Conservation (phyloP, 2,888 invertebrate species). For the Chaetogeoica ovagalla region DNA sequence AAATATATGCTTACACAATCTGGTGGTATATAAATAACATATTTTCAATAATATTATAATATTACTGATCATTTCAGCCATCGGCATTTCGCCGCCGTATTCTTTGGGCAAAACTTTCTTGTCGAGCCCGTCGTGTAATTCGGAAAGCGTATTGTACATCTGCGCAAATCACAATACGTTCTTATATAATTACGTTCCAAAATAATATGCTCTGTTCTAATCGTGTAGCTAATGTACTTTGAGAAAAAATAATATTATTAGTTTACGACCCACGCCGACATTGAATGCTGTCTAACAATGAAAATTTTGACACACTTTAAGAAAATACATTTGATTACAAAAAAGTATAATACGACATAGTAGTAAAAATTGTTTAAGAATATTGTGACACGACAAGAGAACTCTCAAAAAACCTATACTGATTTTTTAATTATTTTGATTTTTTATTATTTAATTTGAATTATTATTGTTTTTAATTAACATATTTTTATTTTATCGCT, state of each 20-base stretch:
- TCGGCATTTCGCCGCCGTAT: slow-evolving; percentile 72
- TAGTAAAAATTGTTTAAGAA: too few relatives aligned
- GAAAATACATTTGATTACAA: too few relatives aligned
- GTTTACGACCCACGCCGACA: too few relatives aligned
- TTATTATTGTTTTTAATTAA: too few relatives aligned
- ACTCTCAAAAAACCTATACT: too few relatives aligned
- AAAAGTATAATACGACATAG: not conserved
- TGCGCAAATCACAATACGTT: slow-evolving; percentile 58
- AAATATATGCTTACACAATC: not conserved
- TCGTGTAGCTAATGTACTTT: not conserved
- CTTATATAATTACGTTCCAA: not conserved
- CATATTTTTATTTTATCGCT: too few relatives aligned
- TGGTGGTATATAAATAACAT: not conserved
- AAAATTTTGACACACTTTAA: too few relatives aligned
- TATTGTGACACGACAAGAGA: too few relatives aligned
- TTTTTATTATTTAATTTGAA: too few relatives aligned
- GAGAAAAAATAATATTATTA: not conserved
- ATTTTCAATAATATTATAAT: not conserved
- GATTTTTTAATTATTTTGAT: too few relatives aligned
- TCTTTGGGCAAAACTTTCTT: slow-evolving; percentile 69
- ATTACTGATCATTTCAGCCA: slow-evolving; percentile 69
- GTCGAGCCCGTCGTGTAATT: slow-evolving; percentile 66
- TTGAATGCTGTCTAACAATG: too few relatives aligned
- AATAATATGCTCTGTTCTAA: not conserved
- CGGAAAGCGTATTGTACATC: slow-evolving; percentile 65